Evolutionary conservation across 2,113 vertebrate genomes (phyloP).

Genomic region (Psophia crepitans): DNA sequence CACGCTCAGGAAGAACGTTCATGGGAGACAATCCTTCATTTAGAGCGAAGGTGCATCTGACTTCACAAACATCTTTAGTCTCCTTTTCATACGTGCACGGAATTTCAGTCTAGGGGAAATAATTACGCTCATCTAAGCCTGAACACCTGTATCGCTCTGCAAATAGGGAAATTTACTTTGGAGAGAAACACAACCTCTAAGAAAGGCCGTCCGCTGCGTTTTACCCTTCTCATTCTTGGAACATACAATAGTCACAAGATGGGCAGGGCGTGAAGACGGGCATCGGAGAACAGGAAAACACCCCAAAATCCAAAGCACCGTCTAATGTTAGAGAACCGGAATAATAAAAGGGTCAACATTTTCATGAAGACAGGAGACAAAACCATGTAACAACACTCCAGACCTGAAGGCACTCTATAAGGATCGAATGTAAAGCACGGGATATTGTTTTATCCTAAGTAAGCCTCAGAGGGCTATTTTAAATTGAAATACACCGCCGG

Average conservation of each 20-base stretch:
- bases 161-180: neutral
- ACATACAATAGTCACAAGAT: neutral
- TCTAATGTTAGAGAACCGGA: accelerated
- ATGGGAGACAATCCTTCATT: neutral
- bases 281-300: accelerated
- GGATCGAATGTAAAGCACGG: neutral
- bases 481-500: neutral
- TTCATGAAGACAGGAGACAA: neutral
- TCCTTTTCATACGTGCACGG: accelerated
- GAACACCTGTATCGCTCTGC: neutral
- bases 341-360: neutral
- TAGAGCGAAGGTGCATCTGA: neutral
- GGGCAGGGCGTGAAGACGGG: neutral
- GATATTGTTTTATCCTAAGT: neutral
- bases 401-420: neutral
- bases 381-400: accelerated
- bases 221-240: neutral
- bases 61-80: neutral
- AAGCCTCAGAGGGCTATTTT: neutral
- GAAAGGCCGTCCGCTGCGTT: accelerated
- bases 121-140: neutral
- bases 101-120: neutral
- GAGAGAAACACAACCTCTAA: neutral
- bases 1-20: accelerated
- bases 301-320: neutral